phyloP scores from a whole-genome alignment of 1,140 invertebrate genomes.

The Bombus pyrosoma region DNA sequence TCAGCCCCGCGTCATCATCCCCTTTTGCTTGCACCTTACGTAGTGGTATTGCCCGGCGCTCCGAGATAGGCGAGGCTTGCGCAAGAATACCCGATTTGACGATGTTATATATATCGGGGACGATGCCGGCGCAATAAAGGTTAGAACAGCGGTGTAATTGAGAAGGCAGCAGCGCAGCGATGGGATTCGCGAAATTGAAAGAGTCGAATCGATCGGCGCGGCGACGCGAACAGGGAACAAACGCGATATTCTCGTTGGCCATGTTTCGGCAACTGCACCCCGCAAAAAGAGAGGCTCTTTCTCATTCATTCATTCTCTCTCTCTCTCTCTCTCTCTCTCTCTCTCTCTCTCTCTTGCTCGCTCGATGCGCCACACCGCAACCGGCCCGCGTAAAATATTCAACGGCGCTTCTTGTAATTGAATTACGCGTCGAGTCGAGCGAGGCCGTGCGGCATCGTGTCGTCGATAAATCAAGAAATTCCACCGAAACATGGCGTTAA shows the following conservation, averaged over 20 bases:
- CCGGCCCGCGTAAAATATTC: conserved; percentile 19
- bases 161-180: conserved; percentile 2
- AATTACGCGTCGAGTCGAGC: conserved; percentile 12
- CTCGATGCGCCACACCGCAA: neutral
- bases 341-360: too few relatives aligned
- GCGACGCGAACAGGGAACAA: neutral
- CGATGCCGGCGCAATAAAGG: conserved; percentile 41
- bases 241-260: conserved; percentile 18
- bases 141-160: conserved; percentile 45
- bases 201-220: conserved; percentile 29
- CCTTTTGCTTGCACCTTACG: conserved; percentile 52
- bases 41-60: neutral
- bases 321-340: accelerated
- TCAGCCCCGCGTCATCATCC: neutral
- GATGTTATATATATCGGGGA: conserved; percentile 30
- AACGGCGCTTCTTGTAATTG: conserved; percentile 8
- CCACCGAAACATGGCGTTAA: neutral
- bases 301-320: neutral
- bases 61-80: conserved; percentile 10
- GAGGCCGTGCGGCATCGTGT: neutral
- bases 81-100: conserved; percentile 65
- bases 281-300: neutral
- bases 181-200: conserved; percentile 46
- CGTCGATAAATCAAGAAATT: conserved; percentile 4
- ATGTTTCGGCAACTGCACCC: conserved; percentile 38